phyloP scores from a whole-genome alignment of 2,888 invertebrate genomes.

The Plebejus argus region DNA sequence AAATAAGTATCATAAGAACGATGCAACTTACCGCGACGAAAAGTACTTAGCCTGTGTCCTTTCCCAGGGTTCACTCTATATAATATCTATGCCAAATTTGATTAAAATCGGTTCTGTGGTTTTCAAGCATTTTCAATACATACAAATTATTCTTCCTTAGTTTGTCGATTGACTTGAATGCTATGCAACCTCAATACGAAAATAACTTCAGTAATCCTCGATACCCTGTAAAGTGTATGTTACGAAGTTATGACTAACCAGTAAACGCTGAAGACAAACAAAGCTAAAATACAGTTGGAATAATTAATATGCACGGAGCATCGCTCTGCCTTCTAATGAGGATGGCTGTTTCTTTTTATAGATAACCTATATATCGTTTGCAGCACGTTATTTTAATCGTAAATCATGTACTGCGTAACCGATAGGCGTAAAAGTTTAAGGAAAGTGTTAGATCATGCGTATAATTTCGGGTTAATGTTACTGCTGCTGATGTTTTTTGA shows the following conservation, averaged over 20 bases:
- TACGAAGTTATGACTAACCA: conserved; percentile 13
- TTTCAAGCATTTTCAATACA: too few species aligned
- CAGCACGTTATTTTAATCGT: conserved; percentile 18
- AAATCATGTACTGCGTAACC: neutral
- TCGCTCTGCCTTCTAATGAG: conserved; percentile 32
- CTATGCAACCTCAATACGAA: neutral
- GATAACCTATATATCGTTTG: conserved; percentile 35
- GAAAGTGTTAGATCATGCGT: neutral
- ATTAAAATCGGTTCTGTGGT: too few species aligned
- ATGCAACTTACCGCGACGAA: too few species aligned
- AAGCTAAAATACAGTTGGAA: conserved; percentile 30
- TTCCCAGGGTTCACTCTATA: too few species aligned
- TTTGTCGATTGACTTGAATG: neutral
- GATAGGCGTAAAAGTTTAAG: neutral
- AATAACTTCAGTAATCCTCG: neutral
- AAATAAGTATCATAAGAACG: too few species aligned
- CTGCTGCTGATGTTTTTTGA: neutral
- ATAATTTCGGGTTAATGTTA: neutral
- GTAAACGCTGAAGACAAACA: neutral
- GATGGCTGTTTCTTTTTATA: conserved; percentile 35
- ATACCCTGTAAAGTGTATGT: neutral
- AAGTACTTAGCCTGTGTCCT: too few species aligned
- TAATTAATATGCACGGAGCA: conserved; percentile 30
- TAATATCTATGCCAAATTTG: too few species aligned
- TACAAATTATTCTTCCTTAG: neutral